Evolutionary conservation across 1,140 invertebrate species (phyloP).

Genomic region (Chymomyza costata): DNA sequence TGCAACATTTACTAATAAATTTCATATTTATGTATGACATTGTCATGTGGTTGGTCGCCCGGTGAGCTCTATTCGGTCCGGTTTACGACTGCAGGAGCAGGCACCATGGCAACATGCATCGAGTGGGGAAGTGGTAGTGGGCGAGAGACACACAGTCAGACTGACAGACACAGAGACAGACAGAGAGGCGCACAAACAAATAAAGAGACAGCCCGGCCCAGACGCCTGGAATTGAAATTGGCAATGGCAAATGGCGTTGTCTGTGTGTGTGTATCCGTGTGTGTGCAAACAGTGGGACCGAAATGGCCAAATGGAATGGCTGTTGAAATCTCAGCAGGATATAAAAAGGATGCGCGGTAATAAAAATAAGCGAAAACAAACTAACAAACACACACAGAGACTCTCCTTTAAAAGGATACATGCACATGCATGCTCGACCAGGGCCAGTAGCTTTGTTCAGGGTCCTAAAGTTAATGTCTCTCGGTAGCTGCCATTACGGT

Average conservation of each 20-base stretch:
- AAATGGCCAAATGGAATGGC: no score
- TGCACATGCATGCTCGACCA: no score
- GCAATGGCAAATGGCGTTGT: not conserved
- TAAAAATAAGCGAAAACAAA: slow-evolving; percentile 53
- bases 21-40: slow-evolving; percentile 58
- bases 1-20: slow-evolving; percentile 69
- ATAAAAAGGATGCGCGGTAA: slow-evolving; percentile 54
- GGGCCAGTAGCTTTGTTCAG: no score
- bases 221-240: slow-evolving; percentile 1
- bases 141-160: not conserved
- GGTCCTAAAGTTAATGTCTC: no score
- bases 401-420: no score
- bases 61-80: no score
- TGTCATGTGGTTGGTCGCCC: slow-evolving; percentile 22
- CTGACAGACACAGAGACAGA: not conserved
- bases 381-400: no score
- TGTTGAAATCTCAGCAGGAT: slow-evolving; percentile 56
- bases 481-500: no score
- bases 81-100: no score
- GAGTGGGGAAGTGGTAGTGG: not conserved
- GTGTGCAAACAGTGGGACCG: no score
- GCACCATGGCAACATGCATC: not conserved
- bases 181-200: not conserved
- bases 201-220: not conserved
- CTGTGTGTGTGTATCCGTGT: slow-evolving; percentile 17